These are phyloP conservation scores for Xenentodon cancila DNA, from an alignment of 2,797 vertebrate species.

Conservation along the genomic window DNA sequence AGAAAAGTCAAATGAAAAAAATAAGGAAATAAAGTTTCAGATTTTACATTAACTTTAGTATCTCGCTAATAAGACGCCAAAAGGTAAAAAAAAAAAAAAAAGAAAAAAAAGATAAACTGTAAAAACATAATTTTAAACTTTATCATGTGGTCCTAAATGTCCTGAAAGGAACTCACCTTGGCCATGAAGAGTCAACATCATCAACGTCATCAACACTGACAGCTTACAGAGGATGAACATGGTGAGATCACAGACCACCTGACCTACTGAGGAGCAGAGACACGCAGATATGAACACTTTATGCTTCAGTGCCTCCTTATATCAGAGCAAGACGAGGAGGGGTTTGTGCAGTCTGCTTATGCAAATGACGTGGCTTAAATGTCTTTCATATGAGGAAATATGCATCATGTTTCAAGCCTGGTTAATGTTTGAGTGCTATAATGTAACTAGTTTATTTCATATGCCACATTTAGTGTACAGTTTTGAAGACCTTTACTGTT, in stretches of 20 bases:
- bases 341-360: conserved; percentile 4
- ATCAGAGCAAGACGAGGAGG: conserved; percentile 1
- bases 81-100: no score
- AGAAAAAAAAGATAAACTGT: no score
- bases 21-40: no score
- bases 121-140: no score
- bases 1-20: no score
- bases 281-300: not conserved
- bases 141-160: no score
- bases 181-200: conserved; percentile 26
- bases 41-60: no score
- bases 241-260: conserved; percentile 17
- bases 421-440: not conserved
- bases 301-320: not conserved
- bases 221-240: conserved; percentile 42
- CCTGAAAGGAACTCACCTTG: conserved; percentile 28
- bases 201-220: conserved; percentile 1
- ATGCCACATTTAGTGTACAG: not conserved
- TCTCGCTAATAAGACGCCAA: no score
- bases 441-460: no score
- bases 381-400: not conserved
- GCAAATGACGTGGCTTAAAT: conserved; percentile 11
- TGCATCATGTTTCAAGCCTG: not conserved
- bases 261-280: conserved; percentile 13
- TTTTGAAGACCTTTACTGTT: no score